A percentile compares a stretch with the other conserved stretches of the same genome.
Conservation (phyloP, 1,140 invertebrate species). For the Diorhabda elongata region DNA sequence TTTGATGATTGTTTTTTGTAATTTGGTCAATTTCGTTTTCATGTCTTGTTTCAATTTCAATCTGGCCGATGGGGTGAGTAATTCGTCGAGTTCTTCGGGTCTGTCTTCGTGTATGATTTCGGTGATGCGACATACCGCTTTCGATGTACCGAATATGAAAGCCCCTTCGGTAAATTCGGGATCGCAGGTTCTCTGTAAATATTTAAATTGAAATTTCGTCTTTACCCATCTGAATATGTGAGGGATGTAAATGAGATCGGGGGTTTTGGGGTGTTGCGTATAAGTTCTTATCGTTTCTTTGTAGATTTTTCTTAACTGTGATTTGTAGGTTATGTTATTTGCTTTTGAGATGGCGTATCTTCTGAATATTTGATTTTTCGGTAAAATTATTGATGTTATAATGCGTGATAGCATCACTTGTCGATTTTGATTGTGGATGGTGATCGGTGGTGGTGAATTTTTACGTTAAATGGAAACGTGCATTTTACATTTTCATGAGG, state of each 20-base stretch:
- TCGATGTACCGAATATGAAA: conserved; percentile 42
- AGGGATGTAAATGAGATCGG: conserved; percentile 44
- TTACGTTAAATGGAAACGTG: neutral
- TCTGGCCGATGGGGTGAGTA: conserved; percentile 34
- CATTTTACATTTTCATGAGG: too few species aligned
- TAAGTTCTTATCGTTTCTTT: conserved; percentile 9
- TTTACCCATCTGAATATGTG: conserved; percentile 42
- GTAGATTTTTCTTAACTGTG: neutral
- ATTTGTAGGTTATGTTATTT: neutral
- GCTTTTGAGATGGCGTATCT: neutral
- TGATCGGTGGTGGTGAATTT: neutral
- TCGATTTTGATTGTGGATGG: neutral
- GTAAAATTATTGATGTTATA: conserved; percentile 11
- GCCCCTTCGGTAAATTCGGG: conserved; percentile 44
- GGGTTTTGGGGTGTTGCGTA: conserved; percentile 34
- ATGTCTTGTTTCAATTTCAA: conserved; percentile 36
- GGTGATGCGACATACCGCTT: conserved; percentile 43
- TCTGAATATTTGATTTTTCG: conserved; percentile 29
- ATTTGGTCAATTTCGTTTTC: conserved; percentile 28
- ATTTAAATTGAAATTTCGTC: conserved; percentile 42
- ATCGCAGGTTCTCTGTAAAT: conserved; percentile 41
- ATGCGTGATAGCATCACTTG: conserved; percentile 12
- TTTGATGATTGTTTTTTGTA: conserved; percentile 37
- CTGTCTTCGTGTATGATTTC: conserved; percentile 40
- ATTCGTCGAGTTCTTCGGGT: conserved; percentile 32